Conservation (phyloP, 2,888 invertebrate species). For the Formica aserva region DNA sequence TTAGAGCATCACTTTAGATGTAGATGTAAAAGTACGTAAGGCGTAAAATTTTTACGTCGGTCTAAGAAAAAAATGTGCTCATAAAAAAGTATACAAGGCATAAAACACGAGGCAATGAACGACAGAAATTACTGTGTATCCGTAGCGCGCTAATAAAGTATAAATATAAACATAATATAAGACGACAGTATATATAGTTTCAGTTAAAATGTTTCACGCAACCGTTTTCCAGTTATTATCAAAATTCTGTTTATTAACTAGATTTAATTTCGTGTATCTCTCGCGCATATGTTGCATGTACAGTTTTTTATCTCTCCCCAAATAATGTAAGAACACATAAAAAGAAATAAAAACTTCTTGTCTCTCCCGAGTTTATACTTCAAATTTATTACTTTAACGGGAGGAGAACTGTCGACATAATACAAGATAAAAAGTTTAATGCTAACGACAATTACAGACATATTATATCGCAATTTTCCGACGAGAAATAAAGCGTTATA, state of each 20-base stretch:
- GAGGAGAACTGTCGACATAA: background rate
- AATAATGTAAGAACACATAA: background rate
- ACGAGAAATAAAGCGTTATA: conserved; percentile 19
- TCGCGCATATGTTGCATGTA: background rate
- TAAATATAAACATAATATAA: background rate
- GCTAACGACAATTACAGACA: background rate
- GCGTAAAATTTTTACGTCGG: conserved; percentile 29
- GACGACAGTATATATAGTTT: background rate
- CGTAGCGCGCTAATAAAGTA: conserved; percentile 1
- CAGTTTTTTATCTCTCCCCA: background rate
- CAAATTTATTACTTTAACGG: background rate
- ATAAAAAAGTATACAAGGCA: conserved; percentile 13
- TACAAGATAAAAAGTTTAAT: background rate
- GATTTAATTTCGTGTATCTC: conserved; percentile 7
- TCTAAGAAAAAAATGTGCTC: conserved; percentile 9
- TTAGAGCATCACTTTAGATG: background rate
- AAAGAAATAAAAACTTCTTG: background rate
- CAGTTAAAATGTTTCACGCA: background rate
- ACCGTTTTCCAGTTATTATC: conserved; percentile 3
- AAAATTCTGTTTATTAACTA: conserved; percentile 9
- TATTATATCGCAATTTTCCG: conserved; percentile 13
- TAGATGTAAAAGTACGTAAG: conserved; percentile 11
- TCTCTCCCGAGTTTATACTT: background rate
- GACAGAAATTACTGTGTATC: conserved; percentile 8
- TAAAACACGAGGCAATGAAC: conserved; percentile 27